Conservation (phyloP, 1,140 invertebrate genomes). For the Danaus plexippus region DNA sequence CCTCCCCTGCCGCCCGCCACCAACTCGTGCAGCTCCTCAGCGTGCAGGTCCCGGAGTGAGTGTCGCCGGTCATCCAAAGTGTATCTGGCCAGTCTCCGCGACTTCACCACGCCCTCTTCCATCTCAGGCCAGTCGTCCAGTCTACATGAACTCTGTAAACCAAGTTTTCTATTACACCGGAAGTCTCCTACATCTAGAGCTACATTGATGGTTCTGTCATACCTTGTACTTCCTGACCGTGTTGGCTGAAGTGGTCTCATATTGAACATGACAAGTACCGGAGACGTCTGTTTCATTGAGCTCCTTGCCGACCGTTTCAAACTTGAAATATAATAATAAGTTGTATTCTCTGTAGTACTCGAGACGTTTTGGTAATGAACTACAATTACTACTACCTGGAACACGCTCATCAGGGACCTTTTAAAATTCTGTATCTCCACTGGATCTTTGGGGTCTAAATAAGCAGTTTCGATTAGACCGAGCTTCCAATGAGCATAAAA, state of each 20-base stretch:
- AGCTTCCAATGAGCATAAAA: conserved; percentile 46
- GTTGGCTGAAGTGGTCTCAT: conserved; percentile 34
- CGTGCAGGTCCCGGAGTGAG: conserved; percentile 27
- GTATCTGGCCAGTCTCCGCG: conserved; percentile 36
- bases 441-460: conserved; percentile 35
- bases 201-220: not conserved
- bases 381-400: conserved; percentile 39
- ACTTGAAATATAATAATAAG: conserved; percentile 27
- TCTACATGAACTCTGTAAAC: conserved; percentile 4
- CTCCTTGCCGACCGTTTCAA: conserved; percentile 39
- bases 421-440: conserved; percentile 46
- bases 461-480: conserved; percentile 28
- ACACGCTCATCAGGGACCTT: conserved; percentile 44
- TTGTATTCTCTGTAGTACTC: not conserved
- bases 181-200: too few relatives aligned
- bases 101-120: conserved; percentile 8
- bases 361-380: not conserved
- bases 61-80: conserved; percentile 19
- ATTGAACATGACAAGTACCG: conserved; percentile 35
- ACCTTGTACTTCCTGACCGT: conserved; percentile 52
- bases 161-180: not conserved
- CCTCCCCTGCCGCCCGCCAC: conserved; percentile 4
- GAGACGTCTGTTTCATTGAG: conserved; percentile 48
- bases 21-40: conserved; percentile 26
- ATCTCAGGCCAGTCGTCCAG: conserved; percentile 8